Evolutionary conservation across 2,888 invertebrate genomes (phyloP), one percentile per base, ranked within the genome.

Genomic region (Catotricha subobsoleta): DNA sequence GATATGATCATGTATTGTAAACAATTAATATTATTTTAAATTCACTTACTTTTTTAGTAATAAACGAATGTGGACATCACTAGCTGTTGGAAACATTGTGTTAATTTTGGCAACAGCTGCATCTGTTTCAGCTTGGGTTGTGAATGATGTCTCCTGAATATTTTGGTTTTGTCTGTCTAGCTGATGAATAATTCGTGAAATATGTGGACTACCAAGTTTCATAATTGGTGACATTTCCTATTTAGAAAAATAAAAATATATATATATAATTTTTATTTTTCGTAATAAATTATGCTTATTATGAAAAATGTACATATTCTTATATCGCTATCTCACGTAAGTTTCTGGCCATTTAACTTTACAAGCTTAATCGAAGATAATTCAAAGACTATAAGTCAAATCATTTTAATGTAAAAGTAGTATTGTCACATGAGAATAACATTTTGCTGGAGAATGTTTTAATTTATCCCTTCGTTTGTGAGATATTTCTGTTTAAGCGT

Each of bases 41-140:
- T n/a, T n/a, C 15, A 70, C 80, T 80, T 71, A 90, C 90, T 88
- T 88, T 62, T 86, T 86, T 41, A 90, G 62, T 48, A 90, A 67
- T 49, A 87, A 70, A 52, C 81, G 77, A 55, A 90, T 87, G 56
- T 88, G 88, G 20, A 80, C 80, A 54, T 90, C 88, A 45, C 80
- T 76, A 40, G 87, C 90, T 7, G 90, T 90, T 2, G 90, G 90
- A 58, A 91, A 90, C 76, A 88, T 80, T 35, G 82, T 76, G 52
- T 80, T 76, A 50, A 87, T 82, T 62, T 82, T 86, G 30, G 75
- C 67, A 12, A 84, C 81, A 43, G 80, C 69, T 7, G 76, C 73
- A 50, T 84, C 83, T 1, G 74, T 72, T 47, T 82, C 80, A 7
- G 68, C 66, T 40, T 68, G 70, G 45, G 73, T 68, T 1, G 68